Base-by-base conservation (phyloP, 2,888 invertebrate species). In the Bibio marci region DNA sequence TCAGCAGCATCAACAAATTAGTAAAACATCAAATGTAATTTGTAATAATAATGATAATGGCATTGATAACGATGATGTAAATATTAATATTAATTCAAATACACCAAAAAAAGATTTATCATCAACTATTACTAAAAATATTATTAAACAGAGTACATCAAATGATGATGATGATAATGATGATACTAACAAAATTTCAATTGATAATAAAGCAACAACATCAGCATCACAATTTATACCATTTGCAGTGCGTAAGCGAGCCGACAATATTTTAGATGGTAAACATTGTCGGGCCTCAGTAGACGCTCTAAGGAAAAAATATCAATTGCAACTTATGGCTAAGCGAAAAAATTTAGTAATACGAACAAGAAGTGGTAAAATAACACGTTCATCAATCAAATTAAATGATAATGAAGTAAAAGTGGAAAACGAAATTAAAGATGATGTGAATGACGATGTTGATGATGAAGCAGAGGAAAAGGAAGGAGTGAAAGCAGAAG, bases 241-340 rank as follows among this genome's bases (percentile, higher is more conserved):
- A 17, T 69, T 68, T 49, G 69, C 70, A n/a, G 70, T 70, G 2
- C 56, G 70, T 25, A 71, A 71, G 51, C 55, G 68, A 30, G 69
- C 70, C 3, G 70, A 69, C 41, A 51, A 57, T 35, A 46, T 53
- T 31, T 47, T 59, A 2, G 58, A 57, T 26, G 56, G 58, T 3
- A 60, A 58, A 45, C 50, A 59, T 18, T 52, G 54, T 8, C 52
- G 62, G 8, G 66, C 70, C 6, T 66, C 70, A 7, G 59, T 72
- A 18, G 71, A 68, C 52, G 70, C 69, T 12, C 51, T 73, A 17
- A 64, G 69, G 41, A 66, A 69, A 46, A 72, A 71, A 50, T 71
- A 71, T 49, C 71, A 71, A 48, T 70, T 70, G 44, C 73, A 73
- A 49, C 64, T 70, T 47, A 59, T 72, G 50, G 70, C 70, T 3